Base-by-base conservation (phyloP, 2,888 invertebrate species). In the Tetramorium bicarinatum region DNA sequence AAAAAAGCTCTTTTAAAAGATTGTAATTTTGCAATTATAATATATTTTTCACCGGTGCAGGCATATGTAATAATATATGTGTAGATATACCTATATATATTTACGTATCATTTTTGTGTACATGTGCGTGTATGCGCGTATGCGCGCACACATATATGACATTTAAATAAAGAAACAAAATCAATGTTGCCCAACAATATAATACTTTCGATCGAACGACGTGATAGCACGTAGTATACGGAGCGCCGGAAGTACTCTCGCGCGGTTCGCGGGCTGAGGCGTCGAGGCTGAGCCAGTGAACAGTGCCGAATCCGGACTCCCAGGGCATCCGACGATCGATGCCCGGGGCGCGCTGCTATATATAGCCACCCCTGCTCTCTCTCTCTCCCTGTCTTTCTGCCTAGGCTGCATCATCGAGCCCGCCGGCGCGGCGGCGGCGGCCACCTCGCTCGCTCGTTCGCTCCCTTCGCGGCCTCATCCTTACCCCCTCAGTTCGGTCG, bases 271-370 rank as follows among this genome's bases (percentile, higher is more conserved):
- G n/a, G 7, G 77, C 41, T n/a, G 66, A 66, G 66, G 41, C 41
- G 25, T 18, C 83, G 84, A 72, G 85, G 87, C 87, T 88, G 86
- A 88, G 85, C 87, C 87, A 87, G 86, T 87, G 89, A 88, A 91
- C 90, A 88, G 87, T 89, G 91, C 90, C 90, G 91, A 92, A 93
- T 93, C 93, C 90, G 92, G 87, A 91, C 91, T 92, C 93, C 93
- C 93, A 93, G 93, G 93, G 29, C 29, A 34, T 90, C 91, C 90
- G 91, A 91, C 93, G 93, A 94, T 94, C 94, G 93, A 94, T 94
- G 93, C 93, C 92, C 94, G 91, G 94, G 93, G 92, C 92, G 87
- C 91, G 91, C 87, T 91, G 49, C 91, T 91, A 91, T 92, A 92
- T 92, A 92, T 91, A 92, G 88, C 90, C 88, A 88, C 80, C 87